Evolutionary conservation across 2,888 invertebrate genomes (phyloP), one percentile per base, ranked within the genome.

Genomic region (Orchestes rusci): DNA sequence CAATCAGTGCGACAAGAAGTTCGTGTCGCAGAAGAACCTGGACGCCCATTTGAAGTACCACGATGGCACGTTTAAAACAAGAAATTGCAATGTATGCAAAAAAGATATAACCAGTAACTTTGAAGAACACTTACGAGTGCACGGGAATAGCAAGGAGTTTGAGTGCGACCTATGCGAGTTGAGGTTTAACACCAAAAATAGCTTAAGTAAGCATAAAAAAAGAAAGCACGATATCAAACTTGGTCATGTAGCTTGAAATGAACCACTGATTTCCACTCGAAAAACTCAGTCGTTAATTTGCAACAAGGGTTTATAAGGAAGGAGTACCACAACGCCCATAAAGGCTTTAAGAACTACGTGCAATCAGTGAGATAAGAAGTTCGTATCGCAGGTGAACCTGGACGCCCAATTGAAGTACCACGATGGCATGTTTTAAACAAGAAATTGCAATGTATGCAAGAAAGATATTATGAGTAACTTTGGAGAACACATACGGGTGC

Each of bases 311-410:
- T 68, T 45, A 61, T 66, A 61, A 51, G 68, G 16, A 67, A 66
- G 44, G 68, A 68, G 43, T 67, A 67, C 53, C 53, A 64, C 39
- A 66, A 68, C 50, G 59, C 67, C 1, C 68, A 68, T 43, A 64
- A 61, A 4, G 66, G 66, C 2, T 49, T 66, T 7, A 67, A 63
- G 48, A 66, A 65, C 34, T 68, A 59, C 42, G 3, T 68, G 68
- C 50, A 43, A 55, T 1, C 34, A 60, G 16, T 68, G 68, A 41
- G 55, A 59, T 7, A 67, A 67, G 42, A 64, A 60, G 32, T 68
- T 67, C 51, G 62, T 61, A 3, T 65, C 65, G 1, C 66, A 67
- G 45, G 67, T 67, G 48, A 65, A 63, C 52, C 48, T 68, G 31
- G 67, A 68, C 49, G 58, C 65, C 1, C 68, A 68, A 56, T 45